A percentile compares a stretch with the other conserved stretches of the same genome.
phyloP scores from a whole-genome alignment of 2,797 vertebrate genomes.

The Simalia tracyae region DNA sequence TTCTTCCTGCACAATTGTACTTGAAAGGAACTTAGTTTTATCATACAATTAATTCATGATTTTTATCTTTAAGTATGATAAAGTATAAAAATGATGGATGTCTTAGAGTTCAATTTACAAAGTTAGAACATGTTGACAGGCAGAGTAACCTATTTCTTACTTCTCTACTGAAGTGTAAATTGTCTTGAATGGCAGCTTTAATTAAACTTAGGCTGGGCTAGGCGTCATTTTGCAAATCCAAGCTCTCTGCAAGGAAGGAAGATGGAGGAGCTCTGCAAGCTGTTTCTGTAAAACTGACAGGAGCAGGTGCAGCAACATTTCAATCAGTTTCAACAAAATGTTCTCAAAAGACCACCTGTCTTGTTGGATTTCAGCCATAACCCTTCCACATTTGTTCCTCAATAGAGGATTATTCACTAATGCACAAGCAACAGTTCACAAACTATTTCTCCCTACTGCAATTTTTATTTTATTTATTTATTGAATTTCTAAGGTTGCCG shows the following conservation, averaged over 20 bases:
- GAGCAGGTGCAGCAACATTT: background rate
- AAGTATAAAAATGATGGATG: slow-evolving; percentile 36
- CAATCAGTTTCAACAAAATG: background rate
- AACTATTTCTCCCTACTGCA: background rate
- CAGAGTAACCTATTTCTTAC: background rate
- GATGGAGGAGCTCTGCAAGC: slow-evolving; percentile 4
- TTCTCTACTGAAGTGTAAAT: slow-evolving; percentile 37
- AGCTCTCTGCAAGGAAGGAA: background rate
- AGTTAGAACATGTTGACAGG: background rate
- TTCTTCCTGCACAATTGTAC: background rate
- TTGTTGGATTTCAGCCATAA: background rate
- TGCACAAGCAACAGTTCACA: background rate
- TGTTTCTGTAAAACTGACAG: slow-evolving; percentile 14
- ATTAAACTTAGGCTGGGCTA: slow-evolving; percentile 1
- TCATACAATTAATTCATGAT: slow-evolving; percentile 20
- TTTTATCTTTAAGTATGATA: slow-evolving; percentile 19
- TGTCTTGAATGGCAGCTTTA: slow-evolving; percentile 34
- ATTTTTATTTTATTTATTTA: background rate
- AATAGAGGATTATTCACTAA: background rate
- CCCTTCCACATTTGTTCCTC: background rate
- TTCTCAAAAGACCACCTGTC: background rate
- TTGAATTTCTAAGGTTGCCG: background rate
- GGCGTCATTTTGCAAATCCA: slow-evolving; percentile 17
- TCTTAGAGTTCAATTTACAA: background rate
- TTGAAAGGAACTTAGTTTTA: background rate